Evolutionary conservation across 2,888 invertebrate genomes (phyloP).

Genomic region (Diarsia brunnea): DNA sequence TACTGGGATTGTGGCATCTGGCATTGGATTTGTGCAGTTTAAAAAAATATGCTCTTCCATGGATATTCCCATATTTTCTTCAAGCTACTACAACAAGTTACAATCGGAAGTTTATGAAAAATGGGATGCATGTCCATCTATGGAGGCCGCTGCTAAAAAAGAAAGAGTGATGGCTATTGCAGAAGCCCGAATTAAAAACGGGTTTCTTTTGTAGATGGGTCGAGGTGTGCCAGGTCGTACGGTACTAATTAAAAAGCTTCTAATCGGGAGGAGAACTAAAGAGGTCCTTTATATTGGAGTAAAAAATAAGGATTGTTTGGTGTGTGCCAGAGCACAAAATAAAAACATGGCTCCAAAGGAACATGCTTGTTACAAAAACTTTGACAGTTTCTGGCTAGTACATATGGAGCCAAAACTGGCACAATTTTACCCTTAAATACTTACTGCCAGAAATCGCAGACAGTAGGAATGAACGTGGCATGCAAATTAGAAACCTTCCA

Average conservation of each 20-base stretch:
- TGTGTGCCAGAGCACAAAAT: not conserved
- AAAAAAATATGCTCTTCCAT: not conserved
- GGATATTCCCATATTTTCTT: not conserved
- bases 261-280: not conserved
- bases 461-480: too few relatives aligned
- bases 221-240: not conserved
- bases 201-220: not conserved
- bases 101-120: not conserved
- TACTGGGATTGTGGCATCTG: not conserved
- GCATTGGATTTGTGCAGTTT: not conserved
- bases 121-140: not conserved
- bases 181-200: not conserved
- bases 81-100: not conserved
- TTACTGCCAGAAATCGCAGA: too few relatives aligned
- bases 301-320: constrained; percentile 9
- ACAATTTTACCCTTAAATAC: too few relatives aligned
- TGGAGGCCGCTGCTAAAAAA: not conserved
- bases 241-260: constrained; percentile 9
- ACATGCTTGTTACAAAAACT: constrained; percentile 2
- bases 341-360: constrained; percentile 4
- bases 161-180: not conserved
- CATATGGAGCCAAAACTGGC: too few relatives aligned
- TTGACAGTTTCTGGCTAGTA: too few relatives aligned
- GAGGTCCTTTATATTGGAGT: constrained; percentile 5
- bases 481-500: too few relatives aligned